phyloP scores from a whole-genome alignment of 2,797 vertebrate genomes.

The Phrynocephalus guinanensis region DNA sequence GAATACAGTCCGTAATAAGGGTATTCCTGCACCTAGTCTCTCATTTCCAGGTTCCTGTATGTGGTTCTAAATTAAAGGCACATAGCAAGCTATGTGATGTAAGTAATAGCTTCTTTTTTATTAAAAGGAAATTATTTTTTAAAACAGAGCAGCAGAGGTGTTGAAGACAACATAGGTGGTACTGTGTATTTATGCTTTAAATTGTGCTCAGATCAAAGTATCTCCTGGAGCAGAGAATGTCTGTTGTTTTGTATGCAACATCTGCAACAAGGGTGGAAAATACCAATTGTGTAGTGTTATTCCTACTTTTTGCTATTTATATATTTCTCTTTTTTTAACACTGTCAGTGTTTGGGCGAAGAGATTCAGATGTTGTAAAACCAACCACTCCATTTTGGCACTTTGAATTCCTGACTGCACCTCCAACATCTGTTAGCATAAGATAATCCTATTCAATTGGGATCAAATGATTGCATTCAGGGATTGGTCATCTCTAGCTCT shows the following conservation, averaged over 20 bases:
- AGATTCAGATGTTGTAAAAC: not conserved
- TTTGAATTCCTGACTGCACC: not conserved
- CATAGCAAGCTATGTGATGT: too few relatives aligned
- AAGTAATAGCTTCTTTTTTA: not conserved
- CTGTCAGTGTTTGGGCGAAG: not conserved
- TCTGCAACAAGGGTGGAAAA: constrained; percentile 6
- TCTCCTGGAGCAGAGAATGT: not conserved
- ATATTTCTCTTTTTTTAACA: constrained; percentile 24
- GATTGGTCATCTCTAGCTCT: not conserved
- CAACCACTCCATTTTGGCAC: constrained; percentile 14
- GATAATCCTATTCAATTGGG: not conserved
- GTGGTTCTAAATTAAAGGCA: too few relatives aligned
- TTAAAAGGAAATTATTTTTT: not conserved
- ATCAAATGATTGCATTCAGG: not conserved
- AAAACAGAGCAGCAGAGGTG: not conserved
- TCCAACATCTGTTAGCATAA: not conserved
- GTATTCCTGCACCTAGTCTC: too few relatives aligned
- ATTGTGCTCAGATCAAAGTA: too few relatives aligned
- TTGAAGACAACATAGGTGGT: not conserved
- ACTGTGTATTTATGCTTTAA: not conserved
- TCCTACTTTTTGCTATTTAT: not conserved
- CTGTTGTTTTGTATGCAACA: not conserved
- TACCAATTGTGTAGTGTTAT: constrained; percentile 12
- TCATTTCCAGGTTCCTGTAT: too few relatives aligned
- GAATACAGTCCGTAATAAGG: too few relatives aligned